Evolutionary conservation across 2,888 invertebrate species (phyloP).

Genomic region (Pollenia amentaria): DNA sequence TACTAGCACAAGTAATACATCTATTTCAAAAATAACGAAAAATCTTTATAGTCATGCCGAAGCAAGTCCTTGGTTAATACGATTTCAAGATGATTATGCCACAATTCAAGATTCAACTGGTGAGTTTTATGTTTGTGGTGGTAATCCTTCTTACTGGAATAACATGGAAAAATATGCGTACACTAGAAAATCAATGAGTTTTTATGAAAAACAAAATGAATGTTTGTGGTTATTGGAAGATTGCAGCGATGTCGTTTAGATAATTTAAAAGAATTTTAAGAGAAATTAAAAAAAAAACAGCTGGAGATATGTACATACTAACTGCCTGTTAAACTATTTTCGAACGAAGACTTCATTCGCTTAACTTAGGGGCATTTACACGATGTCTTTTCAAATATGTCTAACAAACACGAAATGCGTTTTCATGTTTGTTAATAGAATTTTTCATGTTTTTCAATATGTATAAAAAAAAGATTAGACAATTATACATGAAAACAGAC

Average conservation of each 20-base stretch:
- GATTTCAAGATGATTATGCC: conserved; percentile 71
- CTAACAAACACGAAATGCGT: too few species aligned
- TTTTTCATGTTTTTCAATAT: too few species aligned
- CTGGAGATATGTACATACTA: too few species aligned
- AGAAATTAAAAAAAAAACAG: too few species aligned
- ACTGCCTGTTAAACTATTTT: too few species aligned
- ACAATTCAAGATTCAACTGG: conserved; percentile 74
- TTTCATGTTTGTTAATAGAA: too few species aligned
- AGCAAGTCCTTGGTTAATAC: conserved; percentile 76
- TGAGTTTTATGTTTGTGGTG: conserved; percentile 77
- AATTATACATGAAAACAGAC: too few species aligned
- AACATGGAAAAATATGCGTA: conserved; percentile 78
- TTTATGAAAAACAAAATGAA: conserved; percentile 72
- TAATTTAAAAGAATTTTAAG: not conserved
- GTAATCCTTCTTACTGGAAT: conserved; percentile 76
- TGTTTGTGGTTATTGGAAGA: conserved; percentile 79
- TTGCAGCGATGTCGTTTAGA: conserved; percentile 75
- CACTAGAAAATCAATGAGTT: conserved; percentile 75
- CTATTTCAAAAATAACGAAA: conserved; percentile 74
- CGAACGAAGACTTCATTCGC: too few species aligned
- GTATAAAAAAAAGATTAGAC: too few species aligned
- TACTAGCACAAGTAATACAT: conserved; percentile 29
- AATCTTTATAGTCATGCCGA: conserved; percentile 77
- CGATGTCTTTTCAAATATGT: too few species aligned
- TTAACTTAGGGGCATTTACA: too few species aligned